These are phyloP conservation scores for Synanthedon myopaeformis DNA, from an alignment of 2,888 invertebrate species.

Conservation along the genomic window DNA sequence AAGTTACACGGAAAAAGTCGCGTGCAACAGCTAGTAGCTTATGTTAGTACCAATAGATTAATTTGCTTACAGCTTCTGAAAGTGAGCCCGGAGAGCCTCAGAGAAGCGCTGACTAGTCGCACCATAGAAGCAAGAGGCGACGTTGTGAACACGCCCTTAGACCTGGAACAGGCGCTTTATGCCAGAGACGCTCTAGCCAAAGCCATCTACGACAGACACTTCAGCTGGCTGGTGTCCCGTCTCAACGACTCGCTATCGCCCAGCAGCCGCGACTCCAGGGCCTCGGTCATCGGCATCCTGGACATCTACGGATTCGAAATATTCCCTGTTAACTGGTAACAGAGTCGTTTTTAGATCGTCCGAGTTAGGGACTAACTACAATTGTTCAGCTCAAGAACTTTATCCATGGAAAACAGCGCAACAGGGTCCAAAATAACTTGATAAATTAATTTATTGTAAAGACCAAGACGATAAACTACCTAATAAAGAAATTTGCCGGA, in stretches of 20 bases:
- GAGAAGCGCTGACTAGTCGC: conserved; percentile 81
- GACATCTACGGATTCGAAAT: conserved; percentile 97
- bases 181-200: conserved; percentile 92
- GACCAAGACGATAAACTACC: too few species aligned
- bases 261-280: conserved; percentile 63
- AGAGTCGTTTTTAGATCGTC: background rate
- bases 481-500: too few species aligned
- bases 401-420: too few species aligned
- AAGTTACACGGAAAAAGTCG: too few species aligned
- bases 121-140: conserved; percentile 90
- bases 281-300: conserved; percentile 86
- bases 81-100: conserved; percentile 74
- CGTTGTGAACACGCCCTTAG: conserved; percentile 84
- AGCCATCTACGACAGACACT: conserved; percentile 90
- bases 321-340: conserved; percentile 86
- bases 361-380: too few species aligned
- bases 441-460: too few species aligned
- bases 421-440: too few species aligned
- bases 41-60: conserved; percentile 4
- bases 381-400: too few species aligned
- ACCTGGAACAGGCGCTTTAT: conserved; percentile 84
- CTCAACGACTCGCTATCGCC: conserved; percentile 82
- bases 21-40: conserved; percentile 2
- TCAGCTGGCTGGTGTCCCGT: conserved; percentile 88
- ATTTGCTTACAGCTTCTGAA: conserved; percentile 74